Conservation (phyloP, 2,888 invertebrate species). For the Diabrotica balteata region DNA sequence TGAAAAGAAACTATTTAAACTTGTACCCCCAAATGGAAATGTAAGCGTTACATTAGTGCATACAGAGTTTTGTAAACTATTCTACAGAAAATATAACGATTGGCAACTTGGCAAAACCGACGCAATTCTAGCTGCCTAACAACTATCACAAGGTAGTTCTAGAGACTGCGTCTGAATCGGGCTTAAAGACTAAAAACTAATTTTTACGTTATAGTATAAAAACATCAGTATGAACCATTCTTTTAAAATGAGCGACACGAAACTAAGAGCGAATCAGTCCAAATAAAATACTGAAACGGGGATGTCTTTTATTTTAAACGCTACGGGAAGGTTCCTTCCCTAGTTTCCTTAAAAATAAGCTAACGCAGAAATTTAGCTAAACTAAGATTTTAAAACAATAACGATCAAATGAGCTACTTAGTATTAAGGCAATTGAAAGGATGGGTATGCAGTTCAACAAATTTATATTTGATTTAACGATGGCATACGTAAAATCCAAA, state of each 20-base stretch:
- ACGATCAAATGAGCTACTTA: background rate
- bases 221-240: slow-evolving; percentile 53
- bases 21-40: no score
- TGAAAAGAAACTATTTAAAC: no score
- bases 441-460: background rate
- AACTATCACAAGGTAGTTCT: slow-evolving; percentile 57
- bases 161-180: slow-evolving; percentile 43
- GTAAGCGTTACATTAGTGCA: background rate
- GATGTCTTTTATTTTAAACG: slow-evolving; percentile 19
- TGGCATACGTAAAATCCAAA: no score
- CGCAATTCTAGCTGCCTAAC: slow-evolving; percentile 49
- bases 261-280: slow-evolving; percentile 54
- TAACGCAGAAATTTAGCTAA: background rate
- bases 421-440: background rate
- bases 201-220: slow-evolving; percentile 52
- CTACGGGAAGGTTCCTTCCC: slow-evolving; percentile 22
- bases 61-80: background rate
- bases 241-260: slow-evolving; percentile 55
- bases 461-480: background rate
- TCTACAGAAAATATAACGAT: slow-evolving; percentile 19
- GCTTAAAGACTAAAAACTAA: slow-evolving; percentile 42
- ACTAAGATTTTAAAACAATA: background rate
- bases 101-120: slow-evolving; percentile 40
- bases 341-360: slow-evolving; percentile 12
- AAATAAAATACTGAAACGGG: slow-evolving; percentile 32